Conservation (phyloP, 2,888 invertebrate genomes). For the Myopa testacea region DNA sequence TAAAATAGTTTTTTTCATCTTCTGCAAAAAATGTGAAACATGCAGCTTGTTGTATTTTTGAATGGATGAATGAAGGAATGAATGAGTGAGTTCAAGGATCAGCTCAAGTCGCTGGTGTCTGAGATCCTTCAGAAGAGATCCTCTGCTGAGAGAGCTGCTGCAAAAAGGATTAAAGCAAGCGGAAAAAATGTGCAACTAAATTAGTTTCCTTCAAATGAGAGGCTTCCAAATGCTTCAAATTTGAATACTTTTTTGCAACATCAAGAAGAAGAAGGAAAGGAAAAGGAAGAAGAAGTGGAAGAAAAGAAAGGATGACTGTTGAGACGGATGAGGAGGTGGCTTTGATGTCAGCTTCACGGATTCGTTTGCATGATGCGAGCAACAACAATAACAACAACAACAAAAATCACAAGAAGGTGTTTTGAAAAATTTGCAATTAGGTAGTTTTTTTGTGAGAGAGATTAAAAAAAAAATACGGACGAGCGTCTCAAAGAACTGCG, state of each 20-base stretch:
- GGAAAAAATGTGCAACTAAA: slow-evolving; percentile 39
- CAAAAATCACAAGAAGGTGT: background rate
- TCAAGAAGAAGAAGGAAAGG: background rate
- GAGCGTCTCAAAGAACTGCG: background rate
- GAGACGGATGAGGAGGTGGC: background rate
- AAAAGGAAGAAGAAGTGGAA: background rate
- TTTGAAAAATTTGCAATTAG: slow-evolving; percentile 11
- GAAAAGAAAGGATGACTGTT: background rate
- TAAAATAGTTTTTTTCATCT: slow-evolving; percentile 4
- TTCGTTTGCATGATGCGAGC: background rate
- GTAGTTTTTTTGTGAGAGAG: slow-evolving; percentile 1
- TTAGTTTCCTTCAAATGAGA: slow-evolving; percentile 29
- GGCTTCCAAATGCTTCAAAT: background rate
- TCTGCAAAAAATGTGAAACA: background rate
- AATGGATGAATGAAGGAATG: too few relatives aligned
- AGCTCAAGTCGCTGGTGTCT: slow-evolving; percentile 7
- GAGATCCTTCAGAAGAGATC: background rate
- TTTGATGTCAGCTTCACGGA: background rate
- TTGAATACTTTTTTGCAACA: slow-evolving; percentile 10
- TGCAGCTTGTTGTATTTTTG: background rate
- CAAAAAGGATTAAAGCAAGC: slow-evolving; percentile 44
- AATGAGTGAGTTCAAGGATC: slow-evolving; percentile 1
- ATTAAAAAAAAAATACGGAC: background rate
- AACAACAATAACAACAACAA: background rate
- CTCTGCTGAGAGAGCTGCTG: slow-evolving; percentile 2